Evolutionary conservation across 2,113 vertebrate genomes (phyloP).

Genomic region (Isichthys henryi): DNA sequence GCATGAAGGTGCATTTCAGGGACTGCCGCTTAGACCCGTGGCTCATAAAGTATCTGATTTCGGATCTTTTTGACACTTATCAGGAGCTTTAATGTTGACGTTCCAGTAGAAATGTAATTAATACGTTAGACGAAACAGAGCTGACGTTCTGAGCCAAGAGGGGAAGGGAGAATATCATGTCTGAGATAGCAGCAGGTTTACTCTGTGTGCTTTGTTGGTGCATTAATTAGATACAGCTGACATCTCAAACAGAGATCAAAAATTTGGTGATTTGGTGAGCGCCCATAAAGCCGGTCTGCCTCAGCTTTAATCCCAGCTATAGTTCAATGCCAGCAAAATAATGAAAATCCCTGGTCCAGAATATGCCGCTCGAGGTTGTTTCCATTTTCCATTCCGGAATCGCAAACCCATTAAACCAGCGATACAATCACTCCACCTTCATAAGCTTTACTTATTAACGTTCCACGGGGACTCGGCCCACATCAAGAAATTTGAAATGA

Average conservation of each 20-base stretch:
- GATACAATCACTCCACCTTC: not conserved
- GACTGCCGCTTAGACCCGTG: not conserved
- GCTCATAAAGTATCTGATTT: not conserved
- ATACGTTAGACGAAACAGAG: not conserved
- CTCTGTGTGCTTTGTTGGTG: not conserved
- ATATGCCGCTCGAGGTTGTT: not conserved
- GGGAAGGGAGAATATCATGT: not conserved
- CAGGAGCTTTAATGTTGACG: not conserved
- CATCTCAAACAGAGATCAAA: not conserved
- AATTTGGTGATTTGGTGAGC: not conserved
- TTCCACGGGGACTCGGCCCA: not conserved
- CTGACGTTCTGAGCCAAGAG: not conserved
- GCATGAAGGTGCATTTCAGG: not conserved
- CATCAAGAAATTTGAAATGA: not conserved
- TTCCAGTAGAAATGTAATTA: not conserved
- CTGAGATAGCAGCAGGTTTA: not conserved
- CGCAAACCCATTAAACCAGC: not conserved
- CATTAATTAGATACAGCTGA: not conserved
- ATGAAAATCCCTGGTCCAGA: conserved; percentile 5
- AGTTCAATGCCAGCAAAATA: not conserved
- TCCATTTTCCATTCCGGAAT: not conserved
- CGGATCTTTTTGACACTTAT: not conserved
- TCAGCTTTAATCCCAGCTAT: not conserved
- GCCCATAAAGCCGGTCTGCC: not conserved
- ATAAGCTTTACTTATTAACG: not conserved